These are phyloP conservation scores for Apamea crenata DNA, from an alignment of 2,888 invertebrate species.

Conservation along the genomic window DNA sequence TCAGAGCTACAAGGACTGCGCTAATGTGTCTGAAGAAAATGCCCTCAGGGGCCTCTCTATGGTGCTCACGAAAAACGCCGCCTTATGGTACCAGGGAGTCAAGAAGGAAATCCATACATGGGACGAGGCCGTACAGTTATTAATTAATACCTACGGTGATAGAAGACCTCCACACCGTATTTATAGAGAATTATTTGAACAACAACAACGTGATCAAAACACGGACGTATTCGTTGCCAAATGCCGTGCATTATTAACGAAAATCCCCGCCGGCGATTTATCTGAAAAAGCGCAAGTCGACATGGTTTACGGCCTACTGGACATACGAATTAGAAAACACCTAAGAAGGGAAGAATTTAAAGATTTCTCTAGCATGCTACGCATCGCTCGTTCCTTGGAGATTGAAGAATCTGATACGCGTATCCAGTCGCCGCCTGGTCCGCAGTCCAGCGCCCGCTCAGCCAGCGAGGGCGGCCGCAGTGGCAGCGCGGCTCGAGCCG, in stretches of 20 bases:
- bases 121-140: neutral
- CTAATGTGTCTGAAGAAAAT: neutral
- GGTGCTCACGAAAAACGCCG: neutral
- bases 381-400: constrained; percentile 12
- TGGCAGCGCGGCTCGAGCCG: neutral
- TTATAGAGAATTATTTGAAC: neutral
- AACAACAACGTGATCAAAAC: neutral
- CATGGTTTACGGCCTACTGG: constrained; percentile 14
- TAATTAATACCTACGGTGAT: constrained; percentile 10
- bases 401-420: neutral
- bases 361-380: neutral
- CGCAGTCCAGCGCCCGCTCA: neutral
- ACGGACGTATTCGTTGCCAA: neutral
- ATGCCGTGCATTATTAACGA: neutral
- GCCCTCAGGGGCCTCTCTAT: neutral
- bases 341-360: neutral
- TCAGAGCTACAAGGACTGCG: constrained; percentile 1
- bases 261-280: constrained; percentile 3
- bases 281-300: constrained; percentile 16
- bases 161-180: constrained; percentile 6
- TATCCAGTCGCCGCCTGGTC: neutral
- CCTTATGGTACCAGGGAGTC: neutral
- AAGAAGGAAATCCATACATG: constrained; percentile 1
- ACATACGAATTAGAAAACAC: neutral
- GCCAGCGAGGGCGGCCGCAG: neutral